Conservation (phyloP, 2,113 vertebrate species). For the Boulengeromyrus knoepffleri region DNA sequence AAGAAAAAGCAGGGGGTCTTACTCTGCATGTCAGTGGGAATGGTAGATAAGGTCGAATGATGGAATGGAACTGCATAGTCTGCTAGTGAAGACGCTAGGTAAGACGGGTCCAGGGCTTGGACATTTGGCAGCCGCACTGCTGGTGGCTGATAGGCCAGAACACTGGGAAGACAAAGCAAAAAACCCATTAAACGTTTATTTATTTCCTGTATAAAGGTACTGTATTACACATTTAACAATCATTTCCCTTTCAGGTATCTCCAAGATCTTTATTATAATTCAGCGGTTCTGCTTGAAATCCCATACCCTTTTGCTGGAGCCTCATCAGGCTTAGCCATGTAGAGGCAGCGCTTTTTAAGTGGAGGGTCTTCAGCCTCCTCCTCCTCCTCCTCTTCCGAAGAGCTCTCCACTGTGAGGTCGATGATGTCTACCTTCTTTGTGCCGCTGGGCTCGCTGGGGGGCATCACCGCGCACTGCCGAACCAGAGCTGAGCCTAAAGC, state of each 20-base stretch:
- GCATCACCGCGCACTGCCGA: constrained; percentile 60
- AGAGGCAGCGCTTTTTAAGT: constrained; percentile 79
- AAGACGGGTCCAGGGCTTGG: constrained; percentile 71
- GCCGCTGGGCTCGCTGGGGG: constrained; percentile 55
- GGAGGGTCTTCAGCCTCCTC: constrained; percentile 65
- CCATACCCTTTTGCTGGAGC: constrained; percentile 81
- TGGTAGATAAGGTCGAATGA: constrained; percentile 73
- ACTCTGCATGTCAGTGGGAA: constrained; percentile 92
- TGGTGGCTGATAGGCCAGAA: constrained; percentile 85
- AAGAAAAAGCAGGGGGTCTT: constrained; percentile 35
- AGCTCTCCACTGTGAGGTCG: constrained; percentile 86
- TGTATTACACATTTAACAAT: background rate
- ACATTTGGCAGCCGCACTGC: constrained; percentile 74
- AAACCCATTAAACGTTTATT: background rate
- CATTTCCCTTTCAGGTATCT: background rate
- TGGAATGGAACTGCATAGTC: constrained; percentile 90
- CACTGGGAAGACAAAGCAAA: constrained; percentile 53
- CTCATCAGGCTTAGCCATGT: constrained; percentile 76
- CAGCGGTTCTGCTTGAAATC: background rate
- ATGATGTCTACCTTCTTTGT: constrained; percentile 89
- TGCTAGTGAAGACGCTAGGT: constrained; percentile 74
- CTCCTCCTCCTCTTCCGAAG: constrained; percentile 75
- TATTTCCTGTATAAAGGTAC: background rate
- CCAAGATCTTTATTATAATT: background rate
- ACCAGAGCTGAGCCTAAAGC: constrained; percentile 59